phyloP scores from a whole-genome alignment of 2,797 vertebrate genomes.

The Oryzias sinensis region DNA sequence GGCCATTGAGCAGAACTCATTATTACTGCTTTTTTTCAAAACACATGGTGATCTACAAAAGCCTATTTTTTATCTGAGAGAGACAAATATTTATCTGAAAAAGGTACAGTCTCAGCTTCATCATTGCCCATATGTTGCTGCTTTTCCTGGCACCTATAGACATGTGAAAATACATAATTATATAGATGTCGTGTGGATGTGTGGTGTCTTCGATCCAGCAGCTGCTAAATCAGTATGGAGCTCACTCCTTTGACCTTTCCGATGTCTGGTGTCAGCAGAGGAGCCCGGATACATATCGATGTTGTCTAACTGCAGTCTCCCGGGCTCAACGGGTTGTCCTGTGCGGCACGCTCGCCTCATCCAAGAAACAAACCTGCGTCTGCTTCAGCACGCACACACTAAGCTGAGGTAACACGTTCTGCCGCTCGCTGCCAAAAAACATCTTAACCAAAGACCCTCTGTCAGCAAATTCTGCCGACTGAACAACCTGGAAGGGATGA shows the following conservation, averaged over 20 bases:
- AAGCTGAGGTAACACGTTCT: neutral
- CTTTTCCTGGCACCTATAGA: neutral
- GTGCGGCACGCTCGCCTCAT: slow-evolving; percentile 16
- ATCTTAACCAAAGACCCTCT: slow-evolving; percentile 10
- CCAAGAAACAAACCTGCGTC: slow-evolving; percentile 18
- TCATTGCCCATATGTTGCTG: neutral
- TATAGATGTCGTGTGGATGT: slow-evolving; percentile 15
- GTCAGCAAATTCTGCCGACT: slow-evolving; percentile 1
- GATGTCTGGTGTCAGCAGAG: slow-evolving; percentile 33
- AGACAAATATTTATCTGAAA: slow-evolving; percentile 56
- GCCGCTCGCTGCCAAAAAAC: slow-evolving; percentile 8
- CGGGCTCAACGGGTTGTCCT: slow-evolving; percentile 1
- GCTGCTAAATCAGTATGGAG: slow-evolving; percentile 55
- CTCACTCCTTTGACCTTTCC: slow-evolving; percentile 57
- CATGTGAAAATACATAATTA: neutral
- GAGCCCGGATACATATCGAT: slow-evolving; percentile 49
- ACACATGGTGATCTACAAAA: too few species aligned
- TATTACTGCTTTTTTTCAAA: too few species aligned
- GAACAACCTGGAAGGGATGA: too few species aligned
- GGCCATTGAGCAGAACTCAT: neutral
- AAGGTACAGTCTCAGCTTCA: slow-evolving; percentile 32
- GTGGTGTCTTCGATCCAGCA: slow-evolving; percentile 33
- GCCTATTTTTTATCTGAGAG: slow-evolving; percentile 35
- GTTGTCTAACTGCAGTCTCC: slow-evolving; percentile 29
- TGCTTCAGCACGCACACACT: slow-evolving; percentile 8